Percentiles rank a stretch among this genome's conserved stretches.
These are phyloP conservation scores for Eonycteris spelaea DNA, from an alignment of 2,113 vertebrate genomes.

Conservation along the genomic window DNA sequence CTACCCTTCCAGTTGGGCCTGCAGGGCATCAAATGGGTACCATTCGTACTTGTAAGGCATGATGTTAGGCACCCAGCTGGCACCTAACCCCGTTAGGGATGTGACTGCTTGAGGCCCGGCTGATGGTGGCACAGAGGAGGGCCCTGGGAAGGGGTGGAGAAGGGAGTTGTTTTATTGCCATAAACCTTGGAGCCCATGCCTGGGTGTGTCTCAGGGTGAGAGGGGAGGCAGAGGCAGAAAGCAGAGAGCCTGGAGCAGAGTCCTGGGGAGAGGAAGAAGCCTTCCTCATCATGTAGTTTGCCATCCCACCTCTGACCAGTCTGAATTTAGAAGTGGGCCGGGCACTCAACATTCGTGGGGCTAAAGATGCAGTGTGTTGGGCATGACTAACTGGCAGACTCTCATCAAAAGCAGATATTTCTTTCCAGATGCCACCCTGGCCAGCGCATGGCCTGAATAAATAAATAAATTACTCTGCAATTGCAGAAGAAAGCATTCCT, in stretches of 20 bases:
- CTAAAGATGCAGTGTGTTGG: neutral
- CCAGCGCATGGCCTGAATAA: neutral
- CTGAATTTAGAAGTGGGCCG: neutral
- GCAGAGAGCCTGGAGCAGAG: neutral
- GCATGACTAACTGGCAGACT: neutral
- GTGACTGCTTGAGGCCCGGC: neutral
- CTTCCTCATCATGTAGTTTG: neutral
- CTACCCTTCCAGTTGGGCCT: neutral
- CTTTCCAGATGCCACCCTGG: conserved; percentile 32
- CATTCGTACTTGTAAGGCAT: neutral
- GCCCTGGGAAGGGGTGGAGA: too few species aligned
- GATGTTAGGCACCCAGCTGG: too few species aligned
- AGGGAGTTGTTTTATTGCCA: too few species aligned
- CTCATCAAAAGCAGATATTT: conserved; percentile 58
- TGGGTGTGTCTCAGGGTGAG: neutral
- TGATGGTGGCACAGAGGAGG: too few species aligned
- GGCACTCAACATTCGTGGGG: neutral
- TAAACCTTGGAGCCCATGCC: neutral
- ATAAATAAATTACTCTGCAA: conserved; percentile 37
- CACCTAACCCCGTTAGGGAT: neutral
- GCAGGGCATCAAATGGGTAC: neutral
- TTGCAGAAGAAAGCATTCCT: conserved; percentile 37
- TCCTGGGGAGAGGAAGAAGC: neutral
- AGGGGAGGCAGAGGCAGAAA: neutral
- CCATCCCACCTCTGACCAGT: neutral